Percentiles rank a stretch among this genome's conserved stretches.
Evolutionary conservation across 30 jellyfish, hydroid and myxozoan genomes (phyloP).

Genomic region (Chrysaora quinquecirrha): DNA sequence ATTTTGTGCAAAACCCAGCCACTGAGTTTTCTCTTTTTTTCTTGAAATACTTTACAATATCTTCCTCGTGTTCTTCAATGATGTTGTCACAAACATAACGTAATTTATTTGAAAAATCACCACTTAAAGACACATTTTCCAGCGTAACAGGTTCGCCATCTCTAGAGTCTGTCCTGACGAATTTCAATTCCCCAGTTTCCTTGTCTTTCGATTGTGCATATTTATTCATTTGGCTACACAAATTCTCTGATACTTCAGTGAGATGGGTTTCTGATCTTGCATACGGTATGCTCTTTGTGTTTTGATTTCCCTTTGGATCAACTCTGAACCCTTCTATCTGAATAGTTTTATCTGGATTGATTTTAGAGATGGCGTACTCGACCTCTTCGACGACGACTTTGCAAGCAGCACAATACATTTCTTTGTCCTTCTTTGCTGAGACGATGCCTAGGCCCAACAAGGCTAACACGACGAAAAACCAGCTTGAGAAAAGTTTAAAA

Average conservation of each 20-base stretch:
- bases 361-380: constrained; percentile 76
- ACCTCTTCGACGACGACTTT: constrained; percentile 78
- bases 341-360: constrained; percentile 78
- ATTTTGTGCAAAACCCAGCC: constrained; percentile 35
- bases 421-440: constrained; percentile 13
- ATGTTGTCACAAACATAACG: constrained; percentile 76
- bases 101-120: constrained; percentile 71
- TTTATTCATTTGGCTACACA: constrained; percentile 80
- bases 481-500: no score
- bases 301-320: constrained; percentile 93
- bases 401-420: constrained; percentile 78
- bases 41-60: constrained; percentile 69
- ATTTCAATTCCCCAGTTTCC: constrained; percentile 53
- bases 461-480: no score
- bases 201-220: constrained; percentile 83
- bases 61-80: constrained; percentile 94
- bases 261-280: constrained; percentile 91
- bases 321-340: constrained; percentile 89
- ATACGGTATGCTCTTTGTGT: constrained; percentile 51
- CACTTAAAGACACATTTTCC: constrained; percentile 90
- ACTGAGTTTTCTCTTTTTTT: constrained; percentile 30
- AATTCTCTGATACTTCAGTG: constrained; percentile 75
- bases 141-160: constrained; percentile 78
- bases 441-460: neutral
- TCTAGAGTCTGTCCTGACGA: constrained; percentile 84